These are phyloP conservation scores for Orthosia gracilis DNA, from an alignment of 2,888 invertebrate genomes.

Conservation along the genomic window DNA sequence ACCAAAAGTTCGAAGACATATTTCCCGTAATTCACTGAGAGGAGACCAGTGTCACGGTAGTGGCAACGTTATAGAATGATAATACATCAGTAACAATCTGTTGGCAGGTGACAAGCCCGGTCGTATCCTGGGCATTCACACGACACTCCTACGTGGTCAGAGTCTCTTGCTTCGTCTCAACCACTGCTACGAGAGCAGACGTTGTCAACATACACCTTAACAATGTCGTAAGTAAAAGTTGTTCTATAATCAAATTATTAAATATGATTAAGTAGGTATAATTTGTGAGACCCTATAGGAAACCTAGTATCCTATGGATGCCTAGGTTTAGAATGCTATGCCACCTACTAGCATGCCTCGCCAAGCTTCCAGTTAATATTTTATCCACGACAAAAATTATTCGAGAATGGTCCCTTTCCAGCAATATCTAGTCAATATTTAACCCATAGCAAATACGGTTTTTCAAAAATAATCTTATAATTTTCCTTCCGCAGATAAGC, in stretches of 20 bases:
- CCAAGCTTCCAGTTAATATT: not conserved
- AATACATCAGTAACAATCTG: not conserved
- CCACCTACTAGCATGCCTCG: not conserved
- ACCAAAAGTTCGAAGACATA: not conserved
- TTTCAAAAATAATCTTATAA: slow-evolving; percentile 41
- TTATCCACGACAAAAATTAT: not conserved
- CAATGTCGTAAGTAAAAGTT: not conserved
- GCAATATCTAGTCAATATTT: not conserved
- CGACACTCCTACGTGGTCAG: slow-evolving; percentile 80
- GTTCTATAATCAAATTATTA: not conserved
- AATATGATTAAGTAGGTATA: not conserved
- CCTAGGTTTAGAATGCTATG: not conserved
- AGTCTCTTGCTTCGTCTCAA: slow-evolving; percentile 23
- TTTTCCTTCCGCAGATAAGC: slow-evolving; percentile 73
- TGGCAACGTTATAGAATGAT: not conserved
- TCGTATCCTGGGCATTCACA: slow-evolving; percentile 78
- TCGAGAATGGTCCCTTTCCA: not conserved
- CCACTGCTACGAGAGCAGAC: not conserved
- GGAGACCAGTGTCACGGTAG: not conserved
- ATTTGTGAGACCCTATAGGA: not conserved
- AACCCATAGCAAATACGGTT: not conserved
- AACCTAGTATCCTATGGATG: not conserved
- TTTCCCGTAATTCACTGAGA: not conserved
- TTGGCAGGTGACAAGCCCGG: slow-evolving; percentile 61
- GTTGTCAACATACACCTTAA: slow-evolving; percentile 9